Base-by-base conservation (phyloP, 2,888 invertebrate species). In the Caenorhabditis sp. region DNA sequence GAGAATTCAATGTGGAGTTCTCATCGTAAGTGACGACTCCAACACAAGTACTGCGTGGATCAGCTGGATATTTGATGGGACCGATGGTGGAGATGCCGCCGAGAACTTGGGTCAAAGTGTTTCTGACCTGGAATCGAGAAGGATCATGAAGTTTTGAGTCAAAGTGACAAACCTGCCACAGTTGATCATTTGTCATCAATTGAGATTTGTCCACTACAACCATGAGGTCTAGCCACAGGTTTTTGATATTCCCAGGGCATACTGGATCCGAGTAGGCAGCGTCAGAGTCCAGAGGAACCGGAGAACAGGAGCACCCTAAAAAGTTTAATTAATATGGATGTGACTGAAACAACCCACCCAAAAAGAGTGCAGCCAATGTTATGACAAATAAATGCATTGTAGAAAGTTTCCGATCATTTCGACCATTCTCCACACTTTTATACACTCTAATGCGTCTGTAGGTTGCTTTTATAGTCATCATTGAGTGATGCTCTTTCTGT, bases 151-250 rank as follows among this genome's bases (percentile, higher is more conserved):
- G 8, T 41, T 12, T 7, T 41, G n/a, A 28, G 14, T 26, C 12
- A 26, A 8, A 10, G 6, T 5, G 12, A 8, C 59, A 26, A 10
- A 54, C 61, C 70, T 77, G 77, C 77, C 77, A 77, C 10, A 77
- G 22, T 19, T 74, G 68, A 5, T 54, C 31, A 31, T 74, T 54
- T 19, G 68, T 69, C 68, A 74, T 72, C 28, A 47, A 26, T 19
- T 44, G 19, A 14, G 82, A 77, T n/a, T 59, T 82, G 26, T 82
- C 82, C 14, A 82, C 68, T 4, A 82, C 82, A n/a, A 73, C 59
- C 10, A 76, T 59, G 3, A 77, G 61, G 41, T 82, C 77, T 16
- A 82, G 31, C 82, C 82, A 82, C 2, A 77, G 38, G 35, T 82
- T 82, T 35, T 68, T 61, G n/a, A 80, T 69, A 41, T 80, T 69